phyloP scores from a whole-genome alignment of 2,113 vertebrate genomes.

The Phalacrocorax aristotelis region DNA sequence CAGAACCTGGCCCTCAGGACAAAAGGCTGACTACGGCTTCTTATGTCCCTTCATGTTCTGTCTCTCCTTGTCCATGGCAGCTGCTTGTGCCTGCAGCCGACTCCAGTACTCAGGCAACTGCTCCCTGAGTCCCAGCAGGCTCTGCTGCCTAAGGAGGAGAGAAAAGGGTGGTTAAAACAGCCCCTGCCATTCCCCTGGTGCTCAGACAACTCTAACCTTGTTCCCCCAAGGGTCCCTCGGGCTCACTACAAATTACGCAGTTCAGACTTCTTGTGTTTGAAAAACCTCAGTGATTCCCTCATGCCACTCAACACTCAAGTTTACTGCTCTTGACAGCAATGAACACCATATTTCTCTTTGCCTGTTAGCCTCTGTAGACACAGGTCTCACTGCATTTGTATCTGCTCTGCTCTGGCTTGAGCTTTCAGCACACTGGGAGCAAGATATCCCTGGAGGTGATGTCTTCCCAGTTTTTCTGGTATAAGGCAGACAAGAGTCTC shows the following conservation, averaged over 20 bases:
- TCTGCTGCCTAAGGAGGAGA: neutral
- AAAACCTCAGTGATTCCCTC: neutral
- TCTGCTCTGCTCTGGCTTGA: neutral
- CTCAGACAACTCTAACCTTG: neutral
- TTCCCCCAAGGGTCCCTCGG: neutral
- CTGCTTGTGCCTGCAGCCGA: neutral
- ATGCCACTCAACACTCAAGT: neutral
- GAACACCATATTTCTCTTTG: neutral
- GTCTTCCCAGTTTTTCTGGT: neutral
- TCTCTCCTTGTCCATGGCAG: neutral
- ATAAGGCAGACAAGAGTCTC: neutral
- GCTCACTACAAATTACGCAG: neutral
- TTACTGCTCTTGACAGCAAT: neutral
- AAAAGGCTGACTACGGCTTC: neutral
- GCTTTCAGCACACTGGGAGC: neutral
- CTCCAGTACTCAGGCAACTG: slow-evolving; percentile 43
- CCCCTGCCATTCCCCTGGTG: neutral
- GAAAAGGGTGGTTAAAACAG: neutral
- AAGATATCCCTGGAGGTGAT: neutral
- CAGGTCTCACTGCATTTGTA: neutral
- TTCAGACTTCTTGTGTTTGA: neutral
- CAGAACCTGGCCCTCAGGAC: neutral
- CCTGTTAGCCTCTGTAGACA: neutral
- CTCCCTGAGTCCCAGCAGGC: neutral
- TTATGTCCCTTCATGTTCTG: neutral